Base-by-base conservation (phyloP, 2,888 invertebrate genomes). In the Synergus umbraculus region DNA sequence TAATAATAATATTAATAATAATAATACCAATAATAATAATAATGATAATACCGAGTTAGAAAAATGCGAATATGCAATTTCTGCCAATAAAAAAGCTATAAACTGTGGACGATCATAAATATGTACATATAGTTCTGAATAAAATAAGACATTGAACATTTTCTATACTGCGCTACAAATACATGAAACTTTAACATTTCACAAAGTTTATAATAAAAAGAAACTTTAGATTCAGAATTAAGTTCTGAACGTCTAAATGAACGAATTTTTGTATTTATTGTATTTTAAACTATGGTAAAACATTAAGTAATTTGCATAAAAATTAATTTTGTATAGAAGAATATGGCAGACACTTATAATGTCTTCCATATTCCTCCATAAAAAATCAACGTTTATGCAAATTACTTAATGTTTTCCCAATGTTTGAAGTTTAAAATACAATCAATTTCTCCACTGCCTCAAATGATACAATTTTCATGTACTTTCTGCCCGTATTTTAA, bases 11-110 rank as follows among this genome's bases (percentile, higher is more conserved):
- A 37, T 4, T 37, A 37, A 37, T 37, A 37, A 29, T 29, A 67
- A 80, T 66, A 76, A 66, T 46, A 37, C 3, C 4, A 37, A 37
- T 37, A 37, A 37, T 5, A 37, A 37, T 37, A 37, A 80, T 66
- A 76, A 66, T 37, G 5, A 37, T 37, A 37, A 37, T 37, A 37
- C 18, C 29, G 43, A 58, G 73, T 46, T 77, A 63, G 18, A 80
- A 54, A 76, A 69, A 76, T 8, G 76, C 12, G 58, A 73, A 69
- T 69, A 49, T 37, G 37, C 54, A 69, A 49, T 54, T 69, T 69
- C 49, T 46, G 29, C 9, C 29, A 37, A 69, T 69, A 49, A 69
- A 69, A 69, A 69, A 29, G 49, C 69, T 49, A 29, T 69, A 69
- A 69, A 54, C 29, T 69, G 49, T 37, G 10, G 22, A 60, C 37